Base-by-base conservation (phyloP, 2,888 invertebrate genomes). In the Gerris lacustris region DNA sequence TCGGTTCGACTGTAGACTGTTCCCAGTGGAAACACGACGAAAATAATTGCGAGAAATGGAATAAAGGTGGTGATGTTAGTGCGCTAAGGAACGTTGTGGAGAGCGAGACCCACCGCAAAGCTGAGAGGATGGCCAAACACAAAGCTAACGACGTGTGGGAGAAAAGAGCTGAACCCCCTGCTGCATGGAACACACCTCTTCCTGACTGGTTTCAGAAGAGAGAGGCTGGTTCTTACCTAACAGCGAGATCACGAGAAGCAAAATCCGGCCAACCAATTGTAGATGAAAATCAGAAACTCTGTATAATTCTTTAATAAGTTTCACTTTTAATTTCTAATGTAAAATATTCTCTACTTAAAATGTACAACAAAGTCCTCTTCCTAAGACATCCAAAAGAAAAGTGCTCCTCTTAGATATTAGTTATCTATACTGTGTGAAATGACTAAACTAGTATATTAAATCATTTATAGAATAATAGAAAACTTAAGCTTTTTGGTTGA, bases 91-190 rank as follows among this genome's bases (percentile, higher is more conserved):
- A 55, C 9, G 55, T 95, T 70, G 83, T 94, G 67, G 80, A 84
- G 69, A 91, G 89, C 80, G 94, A 94, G 82, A 85, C 83, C 76
- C 78, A 79, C 6, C 83, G 92, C 67, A 84, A 90, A 72, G 76
- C 83, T 45, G 80, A 82, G 67, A 83, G 95, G 74, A 79, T 94
- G 69, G 79, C 80, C 71, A 84, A 86, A 0, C 92, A 93, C 79
- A 86, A 85, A 75, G 80, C 79, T 69, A 96, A 96, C 80, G 83
- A 89, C 78, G 84, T 88, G 0, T 96, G 96, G 96, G 84, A 87
- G 77, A 89, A 86, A 78, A 82, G 96, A 66, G 83, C 83, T 6
- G 77, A 82, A 55, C 94, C 95, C 0, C 94, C 95, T 0, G 81
- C 83, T 69, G 87, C 92, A 79, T 96, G 95, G 95, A 85, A 87